Conservation (phyloP, 2,113 vertebrate species). For the Beaufortia kweichowensis region DNA sequence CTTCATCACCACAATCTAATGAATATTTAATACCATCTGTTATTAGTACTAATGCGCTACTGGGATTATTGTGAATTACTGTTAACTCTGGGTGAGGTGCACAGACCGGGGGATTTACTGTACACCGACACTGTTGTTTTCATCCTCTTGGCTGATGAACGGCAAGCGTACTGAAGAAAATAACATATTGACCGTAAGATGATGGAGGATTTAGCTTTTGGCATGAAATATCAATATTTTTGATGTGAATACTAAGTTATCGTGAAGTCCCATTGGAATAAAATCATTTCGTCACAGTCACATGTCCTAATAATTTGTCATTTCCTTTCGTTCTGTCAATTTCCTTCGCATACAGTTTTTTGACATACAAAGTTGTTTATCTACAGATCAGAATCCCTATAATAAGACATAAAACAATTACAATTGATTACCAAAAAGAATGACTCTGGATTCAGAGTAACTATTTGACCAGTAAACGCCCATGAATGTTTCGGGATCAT, state of each 20-base stretch:
- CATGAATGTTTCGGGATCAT: no score
- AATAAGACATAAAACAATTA: neutral
- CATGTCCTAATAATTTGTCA: neutral
- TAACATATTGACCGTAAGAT: slow-evolving; percentile 25
- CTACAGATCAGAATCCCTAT: neutral
- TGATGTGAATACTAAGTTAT: neutral
- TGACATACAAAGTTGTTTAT: no score
- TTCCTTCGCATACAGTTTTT: neutral
- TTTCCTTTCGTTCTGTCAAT: neutral
- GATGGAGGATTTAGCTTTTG: slow-evolving; percentile 16
- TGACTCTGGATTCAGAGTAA: neutral
- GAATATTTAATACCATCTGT: slow-evolving; percentile 56
- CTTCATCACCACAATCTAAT: slow-evolving; percentile 17
- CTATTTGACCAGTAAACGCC: no score
- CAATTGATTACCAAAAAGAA: neutral
- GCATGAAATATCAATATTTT: neutral
- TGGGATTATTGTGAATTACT: slow-evolving; percentile 63
- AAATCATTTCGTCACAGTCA: neutral
- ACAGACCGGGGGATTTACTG: slow-evolving; percentile 55
- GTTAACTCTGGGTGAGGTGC: slow-evolving; percentile 54
- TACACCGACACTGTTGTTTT: slow-evolving; percentile 59
- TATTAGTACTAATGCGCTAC: slow-evolving; percentile 57
- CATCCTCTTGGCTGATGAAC: slow-evolving; percentile 25
- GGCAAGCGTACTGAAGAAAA: slow-evolving; percentile 23
- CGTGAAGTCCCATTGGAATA: neutral